Evolutionary conservation across 2,888 invertebrate genomes (phyloP).

Genomic region (Ischnura elegans): DNA sequence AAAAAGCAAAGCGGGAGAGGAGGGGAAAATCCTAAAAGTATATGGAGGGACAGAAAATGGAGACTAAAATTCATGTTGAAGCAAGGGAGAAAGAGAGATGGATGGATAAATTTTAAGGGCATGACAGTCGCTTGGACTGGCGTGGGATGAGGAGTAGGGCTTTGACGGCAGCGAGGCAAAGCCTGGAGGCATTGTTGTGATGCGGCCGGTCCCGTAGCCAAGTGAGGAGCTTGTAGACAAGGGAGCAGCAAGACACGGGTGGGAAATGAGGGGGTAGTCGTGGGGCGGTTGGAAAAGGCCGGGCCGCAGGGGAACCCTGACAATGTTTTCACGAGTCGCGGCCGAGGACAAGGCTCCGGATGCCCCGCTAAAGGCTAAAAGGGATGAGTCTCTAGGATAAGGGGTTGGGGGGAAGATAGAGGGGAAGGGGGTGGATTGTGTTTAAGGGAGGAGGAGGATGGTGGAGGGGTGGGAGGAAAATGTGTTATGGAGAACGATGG

Average conservation of each 20-base stretch:
- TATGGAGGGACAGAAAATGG: not conserved
- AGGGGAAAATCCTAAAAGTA: not conserved
- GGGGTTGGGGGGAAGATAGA: not conserved
- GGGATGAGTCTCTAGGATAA: not conserved
- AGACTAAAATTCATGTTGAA: no score
- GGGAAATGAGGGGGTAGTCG: not conserved
- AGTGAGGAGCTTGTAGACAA: conserved; percentile 16
- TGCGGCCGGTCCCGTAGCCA: not conserved
- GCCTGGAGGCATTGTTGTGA: not conserved
- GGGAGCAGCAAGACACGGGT: conserved; percentile 5
- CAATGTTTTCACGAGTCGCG: conserved; percentile 48
- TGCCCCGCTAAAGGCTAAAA: not conserved
- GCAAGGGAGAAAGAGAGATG: not conserved
- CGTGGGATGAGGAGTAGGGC: not conserved
- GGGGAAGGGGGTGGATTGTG: not conserved
- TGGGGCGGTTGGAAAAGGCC: not conserved
- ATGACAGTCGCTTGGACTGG: not conserved
- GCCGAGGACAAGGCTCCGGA: not conserved
- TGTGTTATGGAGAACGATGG: not conserved
- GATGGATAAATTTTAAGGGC: not conserved
- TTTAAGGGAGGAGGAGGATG: not conserved
- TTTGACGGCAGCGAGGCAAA: not conserved
- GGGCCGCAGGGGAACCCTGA: not conserved
- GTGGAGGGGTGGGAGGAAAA: not conserved
- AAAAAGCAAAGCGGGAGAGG: not conserved